Evolutionary conservation across 2,113 vertebrate species (phyloP).

Genomic region (Parotia lawesii): DNA sequence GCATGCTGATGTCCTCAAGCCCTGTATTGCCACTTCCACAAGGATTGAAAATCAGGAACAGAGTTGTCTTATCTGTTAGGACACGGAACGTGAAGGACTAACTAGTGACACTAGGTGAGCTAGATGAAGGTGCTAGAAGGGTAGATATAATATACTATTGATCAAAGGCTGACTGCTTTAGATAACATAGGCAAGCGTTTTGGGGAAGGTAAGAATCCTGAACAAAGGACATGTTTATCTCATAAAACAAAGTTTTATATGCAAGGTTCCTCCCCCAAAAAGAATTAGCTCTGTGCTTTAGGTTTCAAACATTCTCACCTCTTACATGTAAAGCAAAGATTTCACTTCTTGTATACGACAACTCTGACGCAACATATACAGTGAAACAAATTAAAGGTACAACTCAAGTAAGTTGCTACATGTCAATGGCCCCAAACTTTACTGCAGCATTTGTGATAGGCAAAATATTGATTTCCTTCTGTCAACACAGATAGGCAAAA

Average conservation of each 20-base stretch:
- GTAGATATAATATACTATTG: not conserved
- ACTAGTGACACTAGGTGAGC: not conserved
- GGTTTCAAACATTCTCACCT: not conserved
- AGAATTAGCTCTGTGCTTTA: not conserved
- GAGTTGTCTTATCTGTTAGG: not conserved
- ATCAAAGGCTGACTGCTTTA: not conserved
- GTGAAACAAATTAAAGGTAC: not conserved
- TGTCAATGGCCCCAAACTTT: not conserved
- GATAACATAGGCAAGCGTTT: not conserved
- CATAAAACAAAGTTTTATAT: not conserved
- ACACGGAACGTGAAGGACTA: not conserved
- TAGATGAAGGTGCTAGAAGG: not conserved
- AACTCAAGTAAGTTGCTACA: not conserved
- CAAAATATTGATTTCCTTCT: constrained; percentile 31
- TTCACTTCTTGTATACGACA: not conserved
- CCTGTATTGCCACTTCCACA: not conserved
- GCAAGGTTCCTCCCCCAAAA: not conserved
- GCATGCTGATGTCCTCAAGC: not conserved
- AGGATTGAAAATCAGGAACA: not conserved
- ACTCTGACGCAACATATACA: not conserved
- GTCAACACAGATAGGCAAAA: not conserved
- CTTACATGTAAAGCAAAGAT: not conserved
- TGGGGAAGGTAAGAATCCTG: not conserved
- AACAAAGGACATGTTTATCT: not conserved
- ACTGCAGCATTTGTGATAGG: not conserved